phyloP scores from a whole-genome alignment of 2,888 invertebrate genomes.

The Rhabditoides inermis region DNA sequence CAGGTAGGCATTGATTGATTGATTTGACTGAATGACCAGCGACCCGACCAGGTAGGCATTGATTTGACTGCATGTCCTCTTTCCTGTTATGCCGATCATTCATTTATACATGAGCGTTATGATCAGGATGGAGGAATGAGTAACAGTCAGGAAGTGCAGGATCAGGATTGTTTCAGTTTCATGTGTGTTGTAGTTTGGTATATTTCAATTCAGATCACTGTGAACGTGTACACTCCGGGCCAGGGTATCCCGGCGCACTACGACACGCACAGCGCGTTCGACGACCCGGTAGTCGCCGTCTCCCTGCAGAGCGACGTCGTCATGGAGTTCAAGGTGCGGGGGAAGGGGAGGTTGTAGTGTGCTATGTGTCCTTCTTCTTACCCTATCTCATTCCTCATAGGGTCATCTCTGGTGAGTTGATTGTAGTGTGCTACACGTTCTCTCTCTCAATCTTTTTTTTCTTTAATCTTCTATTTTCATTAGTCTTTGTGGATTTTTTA shows the following conservation, averaged over 20 bases:
- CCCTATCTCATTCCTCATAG: background rate
- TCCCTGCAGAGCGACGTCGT: conserved; percentile 39
- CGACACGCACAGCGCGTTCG: conserved; percentile 89
- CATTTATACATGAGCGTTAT: background rate
- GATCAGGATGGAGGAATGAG: background rate
- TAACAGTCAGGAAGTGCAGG: background rate
- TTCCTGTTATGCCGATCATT: background rate
- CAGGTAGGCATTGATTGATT: conserved; percentile 17
- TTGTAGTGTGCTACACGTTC: no score
- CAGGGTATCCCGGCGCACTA: conserved; percentile 82
- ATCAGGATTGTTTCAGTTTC: background rate
- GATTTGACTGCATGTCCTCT: conserved; percentile 5
- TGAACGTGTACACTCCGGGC: conserved; percentile 57
- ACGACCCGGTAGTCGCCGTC: conserved; percentile 71
- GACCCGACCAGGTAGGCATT: conserved; percentile 34
- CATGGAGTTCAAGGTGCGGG: conserved; percentile 38
- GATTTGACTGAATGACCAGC: conserved; percentile 8
- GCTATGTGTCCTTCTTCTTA: background rate
- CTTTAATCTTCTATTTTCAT: no score
- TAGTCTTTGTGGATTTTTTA: no score
- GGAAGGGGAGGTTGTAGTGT: background rate
- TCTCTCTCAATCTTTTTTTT: no score
- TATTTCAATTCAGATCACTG: conserved; percentile 48
- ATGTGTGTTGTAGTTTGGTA: no score
- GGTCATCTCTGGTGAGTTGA: no score